These are phyloP conservation scores for Syrmaticus mikado DNA, from an alignment of 2,113 vertebrate genomes.

Conservation along the genomic window DNA sequence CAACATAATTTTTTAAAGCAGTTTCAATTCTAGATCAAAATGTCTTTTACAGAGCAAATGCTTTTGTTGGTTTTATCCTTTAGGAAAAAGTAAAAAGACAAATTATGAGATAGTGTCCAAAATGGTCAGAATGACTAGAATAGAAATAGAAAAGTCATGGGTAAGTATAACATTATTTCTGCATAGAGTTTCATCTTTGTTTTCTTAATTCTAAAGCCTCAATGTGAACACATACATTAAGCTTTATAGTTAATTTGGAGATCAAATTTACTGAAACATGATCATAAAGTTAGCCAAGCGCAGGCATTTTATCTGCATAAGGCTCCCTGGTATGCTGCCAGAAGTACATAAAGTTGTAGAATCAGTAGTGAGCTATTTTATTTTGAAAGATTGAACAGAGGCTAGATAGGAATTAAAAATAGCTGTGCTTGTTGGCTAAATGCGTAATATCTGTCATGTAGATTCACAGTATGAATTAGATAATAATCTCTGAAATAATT, in stretches of 20 bases:
- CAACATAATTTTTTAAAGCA: neutral
- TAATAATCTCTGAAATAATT: conserved; percentile 56
- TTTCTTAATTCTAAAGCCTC: neutral
- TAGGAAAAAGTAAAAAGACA: neutral
- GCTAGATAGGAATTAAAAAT: conserved; percentile 34
- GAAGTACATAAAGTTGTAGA: neutral
- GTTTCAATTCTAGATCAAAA: neutral
- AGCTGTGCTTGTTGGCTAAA: neutral
- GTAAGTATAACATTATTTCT: neutral
- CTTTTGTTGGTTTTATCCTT: neutral
- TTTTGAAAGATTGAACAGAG: conserved; percentile 33
- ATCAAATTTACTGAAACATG: neutral
- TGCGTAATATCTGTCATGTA: conserved; percentile 29
- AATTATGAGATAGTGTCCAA: neutral
- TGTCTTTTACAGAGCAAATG: neutral
- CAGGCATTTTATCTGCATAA: neutral
- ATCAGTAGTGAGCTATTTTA: neutral
- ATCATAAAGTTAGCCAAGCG: neutral
- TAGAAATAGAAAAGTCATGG: neutral
- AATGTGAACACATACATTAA: neutral
- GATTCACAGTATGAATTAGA: conserved; percentile 38
- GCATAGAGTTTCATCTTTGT: neutral
- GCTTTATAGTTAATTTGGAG: neutral
- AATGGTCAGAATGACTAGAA: neutral
- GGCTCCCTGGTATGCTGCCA: neutral